These are phyloP conservation scores for Branchipolynoe longqiensis DNA, from an alignment of 2,888 invertebrate genomes.

Conservation along the genomic window DNA sequence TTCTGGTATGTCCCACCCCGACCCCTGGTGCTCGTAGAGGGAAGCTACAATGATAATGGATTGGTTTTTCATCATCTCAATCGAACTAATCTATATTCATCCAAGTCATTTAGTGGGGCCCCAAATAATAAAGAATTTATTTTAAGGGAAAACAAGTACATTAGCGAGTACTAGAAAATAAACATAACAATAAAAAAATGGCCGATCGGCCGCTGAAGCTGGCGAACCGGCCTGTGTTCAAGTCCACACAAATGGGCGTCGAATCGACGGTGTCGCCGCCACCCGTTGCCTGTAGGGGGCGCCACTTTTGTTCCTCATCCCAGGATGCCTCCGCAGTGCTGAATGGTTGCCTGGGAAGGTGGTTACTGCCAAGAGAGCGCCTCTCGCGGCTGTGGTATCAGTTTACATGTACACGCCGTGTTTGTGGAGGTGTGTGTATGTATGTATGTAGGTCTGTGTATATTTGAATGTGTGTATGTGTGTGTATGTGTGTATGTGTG, in stretches of 20 bases:
- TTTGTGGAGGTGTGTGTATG: not conserved
- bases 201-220: too few relatives aligned
- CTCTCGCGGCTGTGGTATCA: not conserved
- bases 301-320: constrained; percentile 19
- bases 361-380: not conserved
- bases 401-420: not conserved
- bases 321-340: constrained; percentile 7
- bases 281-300: not conserved
- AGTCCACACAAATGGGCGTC: too few relatives aligned
- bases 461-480: not conserved
- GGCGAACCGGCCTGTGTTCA: too few relatives aligned
- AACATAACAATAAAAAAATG: too few relatives aligned
- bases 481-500: too few relatives aligned
- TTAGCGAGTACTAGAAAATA: too few relatives aligned
- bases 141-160: too few relatives aligned
- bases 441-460: not conserved
- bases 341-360: not conserved
- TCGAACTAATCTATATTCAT: constrained; percentile 31
- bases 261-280: too few relatives aligned
- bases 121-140: too few relatives aligned
- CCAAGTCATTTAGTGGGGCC: too few relatives aligned
- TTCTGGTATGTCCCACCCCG: too few relatives aligned
- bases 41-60: too few relatives aligned
- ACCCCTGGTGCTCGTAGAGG: not conserved
- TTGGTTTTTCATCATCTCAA: constrained; percentile 37